phyloP scores from a whole-genome alignment of 2,797 vertebrate species.

The Pipistrellus pipistrellus region DNA sequence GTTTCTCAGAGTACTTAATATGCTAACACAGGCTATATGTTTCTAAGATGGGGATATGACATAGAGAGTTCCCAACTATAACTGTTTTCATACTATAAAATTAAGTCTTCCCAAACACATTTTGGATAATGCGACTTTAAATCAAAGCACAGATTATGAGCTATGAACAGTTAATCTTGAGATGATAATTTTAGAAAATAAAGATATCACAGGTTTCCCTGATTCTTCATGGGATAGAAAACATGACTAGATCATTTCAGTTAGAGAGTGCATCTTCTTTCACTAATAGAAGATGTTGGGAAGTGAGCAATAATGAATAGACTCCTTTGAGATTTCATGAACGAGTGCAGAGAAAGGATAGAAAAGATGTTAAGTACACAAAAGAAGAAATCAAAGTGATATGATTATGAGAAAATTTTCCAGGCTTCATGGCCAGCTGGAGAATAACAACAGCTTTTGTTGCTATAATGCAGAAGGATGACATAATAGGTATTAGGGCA shows the following conservation, averaged over 20 bases:
- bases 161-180: neutral
- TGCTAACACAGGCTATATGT: neutral
- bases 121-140: neutral
- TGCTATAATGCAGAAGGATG: neutral
- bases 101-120: constrained; percentile 1
- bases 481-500: neutral
- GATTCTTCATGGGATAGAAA: neutral
- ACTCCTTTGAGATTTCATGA: neutral
- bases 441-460: neutral
- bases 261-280: neutral
- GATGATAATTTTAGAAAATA: constrained; percentile 1
- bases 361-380: neutral
- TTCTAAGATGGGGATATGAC: neutral
- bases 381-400: neutral
- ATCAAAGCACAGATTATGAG: neutral
- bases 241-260: neutral
- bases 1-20: neutral
- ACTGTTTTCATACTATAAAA: neutral
- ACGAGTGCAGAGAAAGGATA: neutral
- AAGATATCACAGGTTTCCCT: neutral
- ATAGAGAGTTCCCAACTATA: neutral
- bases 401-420: neutral
- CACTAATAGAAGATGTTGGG: neutral
- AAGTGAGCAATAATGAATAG: neutral
- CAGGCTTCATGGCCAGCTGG: neutral